Base-by-base conservation (phyloP, 2,113 vertebrate species). In the Piprites chloris region DNA sequence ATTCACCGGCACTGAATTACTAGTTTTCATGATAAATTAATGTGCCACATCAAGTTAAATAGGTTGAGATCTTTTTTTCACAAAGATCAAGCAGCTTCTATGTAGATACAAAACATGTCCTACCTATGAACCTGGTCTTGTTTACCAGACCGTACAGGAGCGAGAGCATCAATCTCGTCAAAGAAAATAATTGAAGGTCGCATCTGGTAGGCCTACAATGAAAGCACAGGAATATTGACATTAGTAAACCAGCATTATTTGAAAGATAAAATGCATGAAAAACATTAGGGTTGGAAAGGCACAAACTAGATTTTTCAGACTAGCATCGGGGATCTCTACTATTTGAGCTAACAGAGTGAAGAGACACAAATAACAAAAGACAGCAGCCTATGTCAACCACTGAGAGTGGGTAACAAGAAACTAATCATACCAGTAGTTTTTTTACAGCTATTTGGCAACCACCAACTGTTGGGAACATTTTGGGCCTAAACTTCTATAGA, bases 71-170 rank as follows among this genome's bases (percentile, higher is more conserved):
- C 9, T 3, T 44, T 35, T 69, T 42, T 66, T 49, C 66, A 55
- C 23, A 91, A 74, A 50, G 50, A 52, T 52, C 50, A 52, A 66
- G n/a, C 32, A 76, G 24, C 42, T 53, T 69, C 30, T 74, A 12
- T 4, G 12, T 6, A 66, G 32, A 42, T 7, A 71, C 3, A 80
- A 42, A 55, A 91, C 33, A 19, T 35, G 14, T 52, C 72, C 96
- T 96, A 99, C 99, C 99, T 99, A 94, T 99, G 98, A 96, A 99
- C 98, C 91, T 99, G 99, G 94, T 99, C 99, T 96, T 99, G 99
- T 35, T 99, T 98, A 67, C 98, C 98, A 50, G 99, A 99, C 53
- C 98, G 96, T 53, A 99, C 98, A 62, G 99, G 99, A 95, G 99
- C 99, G 67, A 99, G 97, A 75, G 99, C 99, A 97, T 99, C 99